Evolutionary conservation across 2,888 invertebrate species (phyloP).

Genomic region (Microctonus hyperodae): DNA sequence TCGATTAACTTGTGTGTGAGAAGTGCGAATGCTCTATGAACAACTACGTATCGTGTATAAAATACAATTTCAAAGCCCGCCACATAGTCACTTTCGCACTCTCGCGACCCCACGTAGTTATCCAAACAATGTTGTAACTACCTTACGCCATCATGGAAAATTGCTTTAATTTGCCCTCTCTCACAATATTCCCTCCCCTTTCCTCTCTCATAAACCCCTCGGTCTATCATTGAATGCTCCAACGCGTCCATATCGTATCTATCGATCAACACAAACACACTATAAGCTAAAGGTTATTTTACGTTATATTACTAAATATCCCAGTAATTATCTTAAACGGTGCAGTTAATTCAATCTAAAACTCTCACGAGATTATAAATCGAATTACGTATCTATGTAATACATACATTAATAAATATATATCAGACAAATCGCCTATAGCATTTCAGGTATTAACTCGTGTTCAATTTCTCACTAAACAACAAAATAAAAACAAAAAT

Average conservation of each 20-base stretch:
- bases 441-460: not conserved
- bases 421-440: conserved; percentile 11
- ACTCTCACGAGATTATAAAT: conserved; percentile 19
- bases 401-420: no score
- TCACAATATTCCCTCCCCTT: conserved; percentile 39
- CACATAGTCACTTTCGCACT: conserved; percentile 20
- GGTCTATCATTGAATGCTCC: conserved; percentile 8
- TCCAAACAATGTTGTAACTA: conserved; percentile 43
- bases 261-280: conserved; percentile 5
- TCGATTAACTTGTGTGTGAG: conserved; percentile 25
- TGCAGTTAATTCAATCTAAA: conserved; percentile 33
- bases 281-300: conserved; percentile 26
- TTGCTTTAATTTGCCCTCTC: conserved; percentile 44
- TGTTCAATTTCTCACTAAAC: not conserved
- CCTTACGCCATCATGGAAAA: conserved; percentile 39
- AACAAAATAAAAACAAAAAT: no score
- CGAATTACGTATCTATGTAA: conserved; percentile 18
- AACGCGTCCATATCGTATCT: conserved; percentile 4
- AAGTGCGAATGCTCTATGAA: conserved; percentile 2
- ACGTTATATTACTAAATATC: conserved; percentile 32
- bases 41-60: not conserved
- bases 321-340: conserved; percentile 34
- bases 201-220: not conserved
- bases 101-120: conserved; percentile 19
- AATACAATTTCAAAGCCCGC: conserved; percentile 6